phyloP scores from a whole-genome alignment of 2,797 vertebrate species.

The Emydoidea blandingii region DNA sequence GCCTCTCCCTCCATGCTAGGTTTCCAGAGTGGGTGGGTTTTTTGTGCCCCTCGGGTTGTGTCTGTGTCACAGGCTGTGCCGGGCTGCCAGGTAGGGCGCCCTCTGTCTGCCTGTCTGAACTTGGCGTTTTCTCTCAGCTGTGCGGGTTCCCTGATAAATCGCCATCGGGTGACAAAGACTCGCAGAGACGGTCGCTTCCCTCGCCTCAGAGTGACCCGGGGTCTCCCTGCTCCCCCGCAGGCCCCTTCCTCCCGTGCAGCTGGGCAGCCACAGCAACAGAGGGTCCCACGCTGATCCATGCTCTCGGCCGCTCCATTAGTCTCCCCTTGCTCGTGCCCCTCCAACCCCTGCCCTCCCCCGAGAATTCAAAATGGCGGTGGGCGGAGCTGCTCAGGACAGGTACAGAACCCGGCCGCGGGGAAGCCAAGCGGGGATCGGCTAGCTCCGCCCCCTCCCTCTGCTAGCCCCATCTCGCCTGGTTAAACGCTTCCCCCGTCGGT shows the following conservation, averaged over 20 bases:
- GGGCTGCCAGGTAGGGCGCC: too few relatives aligned
- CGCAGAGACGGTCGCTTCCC: background rate
- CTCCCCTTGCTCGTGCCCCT: conserved; percentile 30
- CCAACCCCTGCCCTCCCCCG: conserved; percentile 69
- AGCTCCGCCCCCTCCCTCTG: background rate
- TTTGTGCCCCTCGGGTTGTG: background rate
- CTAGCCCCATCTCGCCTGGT: background rate
- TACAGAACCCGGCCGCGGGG: background rate
- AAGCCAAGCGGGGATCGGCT: background rate
- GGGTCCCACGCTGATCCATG: conserved; percentile 36
- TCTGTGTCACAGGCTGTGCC: too few relatives aligned
- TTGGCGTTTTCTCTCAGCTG: too few relatives aligned
- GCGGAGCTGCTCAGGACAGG: conserved; percentile 68
- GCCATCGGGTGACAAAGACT: too few relatives aligned
- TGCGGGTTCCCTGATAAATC: too few relatives aligned
- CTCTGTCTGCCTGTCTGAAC: too few relatives aligned
- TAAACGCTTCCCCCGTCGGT: background rate
- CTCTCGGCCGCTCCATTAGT: conserved; percentile 52
- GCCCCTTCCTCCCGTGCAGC: too few relatives aligned
- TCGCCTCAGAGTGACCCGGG: background rate
- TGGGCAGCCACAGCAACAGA: too few relatives aligned
- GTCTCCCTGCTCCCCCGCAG: background rate
- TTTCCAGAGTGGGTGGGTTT: background rate
- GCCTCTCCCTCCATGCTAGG: background rate
- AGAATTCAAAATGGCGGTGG: conserved; percentile 89